These are phyloP conservation scores for Drepana arcuata DNA, from an alignment of 1,140 invertebrate genomes.

Conservation along the genomic window DNA sequence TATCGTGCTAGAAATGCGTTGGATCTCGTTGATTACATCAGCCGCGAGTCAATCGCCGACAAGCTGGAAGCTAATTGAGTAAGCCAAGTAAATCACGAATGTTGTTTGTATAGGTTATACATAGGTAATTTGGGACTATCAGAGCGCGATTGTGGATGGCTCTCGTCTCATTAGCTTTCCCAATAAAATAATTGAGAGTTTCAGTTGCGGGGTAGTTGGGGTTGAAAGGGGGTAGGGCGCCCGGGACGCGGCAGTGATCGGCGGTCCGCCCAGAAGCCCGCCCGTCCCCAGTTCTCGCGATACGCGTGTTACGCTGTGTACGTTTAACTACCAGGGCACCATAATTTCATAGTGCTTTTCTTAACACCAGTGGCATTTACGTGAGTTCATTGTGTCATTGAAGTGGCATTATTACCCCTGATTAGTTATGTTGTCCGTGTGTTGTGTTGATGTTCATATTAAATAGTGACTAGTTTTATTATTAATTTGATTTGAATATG, in stretches of 20 bases:
- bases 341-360: conserved; percentile 22
- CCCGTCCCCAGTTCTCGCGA: too few relatives aligned
- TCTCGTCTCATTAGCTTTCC: conserved; percentile 65
- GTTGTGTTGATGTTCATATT: too few relatives aligned
- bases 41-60: too few relatives aligned
- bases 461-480: too few relatives aligned
- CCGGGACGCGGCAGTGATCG: conserved; percentile 51
- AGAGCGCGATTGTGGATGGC: too few relatives aligned
- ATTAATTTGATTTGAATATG: too few relatives aligned
- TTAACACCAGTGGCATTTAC: conserved; percentile 25
- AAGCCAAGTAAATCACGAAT: too few relatives aligned
- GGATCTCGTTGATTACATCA: too few relatives aligned
- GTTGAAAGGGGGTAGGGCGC: conserved; percentile 25
- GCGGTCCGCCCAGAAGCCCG: conserved; percentile 44
- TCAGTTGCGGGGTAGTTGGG: conserved; percentile 36
- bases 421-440: conserved; percentile 15
- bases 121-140: too few relatives aligned
- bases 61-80: too few relatives aligned
- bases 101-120: too few relatives aligned
- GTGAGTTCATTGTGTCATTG: not conserved
- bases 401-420: conserved; percentile 7
- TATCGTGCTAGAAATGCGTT: too few relatives aligned
- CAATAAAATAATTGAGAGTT: conserved; percentile 69
- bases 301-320: conserved; percentile 31
- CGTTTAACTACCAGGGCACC: conserved; percentile 24